Evolutionary conservation across 2,113 vertebrate genomes (phyloP), one percentile per base, ranked within the genome.

Genomic region (Anoura caudifer): DNA sequence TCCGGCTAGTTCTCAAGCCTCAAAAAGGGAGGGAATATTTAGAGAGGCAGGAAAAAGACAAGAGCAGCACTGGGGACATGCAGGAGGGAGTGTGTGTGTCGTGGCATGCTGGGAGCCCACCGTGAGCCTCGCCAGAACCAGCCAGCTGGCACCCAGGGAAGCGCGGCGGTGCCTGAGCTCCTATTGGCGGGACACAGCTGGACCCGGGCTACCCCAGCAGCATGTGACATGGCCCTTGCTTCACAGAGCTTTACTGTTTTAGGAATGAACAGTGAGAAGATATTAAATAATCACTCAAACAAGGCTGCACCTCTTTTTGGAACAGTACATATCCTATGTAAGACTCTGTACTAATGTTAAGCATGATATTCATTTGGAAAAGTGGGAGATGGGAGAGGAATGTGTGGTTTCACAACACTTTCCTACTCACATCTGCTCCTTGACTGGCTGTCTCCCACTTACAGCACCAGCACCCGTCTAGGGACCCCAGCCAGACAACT

Each of bases 241-340:
- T 52, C 2, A 1, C 52, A 87, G 87, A 94, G 38, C 17, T 76
- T 61, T 76, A 67, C 11, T 28, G 24, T 59, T 61, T 72, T 54
- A 61, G 89, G 31, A 33, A 82, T 67, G 73, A 85, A 85, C 19
- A n/a, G 45, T 59, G 84, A 87, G 63, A 65, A 90, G 90, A 47
- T 86, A 85, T 9, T 95, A 91, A 93, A 56, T 47, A 54, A 93
- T 86, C 96, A 93, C 84, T 67, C 81, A 76, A 70, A 90, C 70
- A 83, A 88, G 54, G 69, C 63, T 89, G 82, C 94, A 59, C 47
- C 59, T 56, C 92, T 65, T 93, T 97, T 20, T 41, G 72, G 52
- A 92, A 93, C 65, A 92, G 90, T 12, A 59, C 45, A 17, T 73
- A 85, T 81, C 41, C 81, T 5, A 59, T 52, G 33, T 41, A 50